Evolutionary conservation across 2,888 invertebrate genomes (phyloP), one percentile per base, ranked within the genome.

Genomic region (Hydropsyche betteni): DNA sequence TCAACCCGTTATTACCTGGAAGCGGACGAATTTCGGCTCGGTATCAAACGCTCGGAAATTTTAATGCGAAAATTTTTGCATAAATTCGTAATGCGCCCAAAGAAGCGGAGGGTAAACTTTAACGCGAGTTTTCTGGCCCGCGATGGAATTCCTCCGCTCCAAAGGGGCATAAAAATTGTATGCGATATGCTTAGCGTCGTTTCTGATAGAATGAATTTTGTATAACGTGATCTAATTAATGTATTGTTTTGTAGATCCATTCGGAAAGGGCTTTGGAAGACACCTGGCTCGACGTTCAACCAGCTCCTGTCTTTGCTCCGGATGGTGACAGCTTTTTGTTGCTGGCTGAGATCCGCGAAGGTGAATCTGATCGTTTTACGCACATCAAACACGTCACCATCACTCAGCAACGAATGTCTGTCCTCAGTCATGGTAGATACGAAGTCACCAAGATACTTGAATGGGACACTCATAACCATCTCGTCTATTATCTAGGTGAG

Each of bases 371-470:
- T 83, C 92, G 93, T 83, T 95, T 92, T 86, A 95, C 94, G 58
- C 95, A 95, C 88, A 94, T 95, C 84, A 95, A 95, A 82, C 94
- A 95, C 83, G 91, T 95, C 80, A 94, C 94, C 78, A 90, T 94
- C 79, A 89, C 92, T 76, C 92, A 94, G 81, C 93, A 94, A 83
- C 90, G 94, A 81, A 93, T 94, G 82, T 93, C 94, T 7, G 94
- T 95, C 69, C 89, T 95, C 80, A 94, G 94, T 72, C 95, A 95
- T 82, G 95, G 95, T 50, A 90, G 91, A 81, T 94, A 94, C 84
- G 95, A 95, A 87, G 95, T 95, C 81, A 88, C 90, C 79, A 89
- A 91, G 83, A 94, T 96, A 82, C 88, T 95, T 80, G 92, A 93
- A 64, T 95, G 95, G 95, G 95, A 95, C 86, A 92, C 93, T 81